Conservation (phyloP, 2,113 vertebrate species). For the Tympanuchus pallidicinctus region DNA sequence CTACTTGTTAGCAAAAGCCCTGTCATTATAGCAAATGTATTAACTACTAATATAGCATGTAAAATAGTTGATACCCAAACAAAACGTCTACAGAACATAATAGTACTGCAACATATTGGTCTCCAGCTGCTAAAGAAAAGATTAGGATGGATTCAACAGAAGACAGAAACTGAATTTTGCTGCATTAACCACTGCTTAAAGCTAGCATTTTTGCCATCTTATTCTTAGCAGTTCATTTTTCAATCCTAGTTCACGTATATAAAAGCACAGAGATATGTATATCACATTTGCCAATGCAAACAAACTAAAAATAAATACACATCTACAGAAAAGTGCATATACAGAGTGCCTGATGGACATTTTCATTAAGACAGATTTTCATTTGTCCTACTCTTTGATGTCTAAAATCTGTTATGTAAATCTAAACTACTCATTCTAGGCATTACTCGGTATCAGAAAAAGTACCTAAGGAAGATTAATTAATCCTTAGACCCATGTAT, state of each 20-base stretch:
- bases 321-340: background rate
- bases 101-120: background rate
- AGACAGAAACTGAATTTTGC: background rate
- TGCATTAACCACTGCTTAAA: background rate
- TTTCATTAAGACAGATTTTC: background rate
- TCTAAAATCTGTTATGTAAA: background rate
- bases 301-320: background rate
- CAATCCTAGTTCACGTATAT: background rate
- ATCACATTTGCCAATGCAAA: background rate
- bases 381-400: background rate
- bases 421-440: background rate
- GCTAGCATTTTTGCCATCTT: background rate
- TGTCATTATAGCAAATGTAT: background rate
- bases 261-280: background rate
- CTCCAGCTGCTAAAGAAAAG: background rate
- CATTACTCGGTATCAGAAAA: background rate
- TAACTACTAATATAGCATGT: background rate
- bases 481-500: background rate
- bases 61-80: background rate
- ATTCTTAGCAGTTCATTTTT: background rate
- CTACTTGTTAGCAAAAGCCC: background rate
- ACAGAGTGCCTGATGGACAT: background rate
- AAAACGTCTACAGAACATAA: background rate
- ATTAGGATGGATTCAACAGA: background rate
- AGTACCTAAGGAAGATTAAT: background rate